Evolutionary conservation across 1,140 invertebrate genomes (phyloP), one percentile per base, ranked within the genome.

Genomic region (Brachionus koreanus): DNA sequence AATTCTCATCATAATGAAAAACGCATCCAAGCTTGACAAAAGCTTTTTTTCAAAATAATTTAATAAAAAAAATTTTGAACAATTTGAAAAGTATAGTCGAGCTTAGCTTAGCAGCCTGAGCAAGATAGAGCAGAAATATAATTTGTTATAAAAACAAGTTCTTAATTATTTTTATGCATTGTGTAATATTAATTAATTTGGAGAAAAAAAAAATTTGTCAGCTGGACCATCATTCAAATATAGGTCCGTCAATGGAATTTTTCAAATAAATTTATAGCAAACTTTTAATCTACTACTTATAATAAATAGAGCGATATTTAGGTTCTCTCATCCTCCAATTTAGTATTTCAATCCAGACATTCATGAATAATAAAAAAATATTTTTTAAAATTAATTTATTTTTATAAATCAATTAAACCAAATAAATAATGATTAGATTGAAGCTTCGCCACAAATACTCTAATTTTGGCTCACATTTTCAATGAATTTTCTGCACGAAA

Each of bases 11-110:
- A 33, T 65, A 65, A 65, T 37, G 6, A 69, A 69, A 69, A 69
- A 39, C 16, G 65, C 65, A 69, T 37, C 37, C 65, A 69, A 37
- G 65, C 65, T 69, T 69, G 65, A 69, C 65, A 69, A 69, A 39
- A 37, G 25, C 12, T 65, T 29, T 65, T 65, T 65, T 65, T 57
- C 49, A 57, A 57, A 57, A 57, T 57, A 65, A 65, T 33, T 39
- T 39, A 69, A 69, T 39, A 39, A 69, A 43, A 69, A 67, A 69
- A 69, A 69, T 69, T 69, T 12, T 39, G 65, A 69, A 69, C 37
- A 69, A 69, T 39, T 69, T 69, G 29, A 69, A 69, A 65, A 67
- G 10, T 29, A 65, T 65, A n/a, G 33, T 33, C 33, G 63, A 65
- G 63, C 49, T 57, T 57, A 57, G 49, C 12, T 42, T 10, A 5